A percentile compares a stretch with the other conserved stretches of the same genome.
Evolutionary conservation across 2,113 vertebrate species (phyloP).

Genomic region (Hylia prasina): DNA sequence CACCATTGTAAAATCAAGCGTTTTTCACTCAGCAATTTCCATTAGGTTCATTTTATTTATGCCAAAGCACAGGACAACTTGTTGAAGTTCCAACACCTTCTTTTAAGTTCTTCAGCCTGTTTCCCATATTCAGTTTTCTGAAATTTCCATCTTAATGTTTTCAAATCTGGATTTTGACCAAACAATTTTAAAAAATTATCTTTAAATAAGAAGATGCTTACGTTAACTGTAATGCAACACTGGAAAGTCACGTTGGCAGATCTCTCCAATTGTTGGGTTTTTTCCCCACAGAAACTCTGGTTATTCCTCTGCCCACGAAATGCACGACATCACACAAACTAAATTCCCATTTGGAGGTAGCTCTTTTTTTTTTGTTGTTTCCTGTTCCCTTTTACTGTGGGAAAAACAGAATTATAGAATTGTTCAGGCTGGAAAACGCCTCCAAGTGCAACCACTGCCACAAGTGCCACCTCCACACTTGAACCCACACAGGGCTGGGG

Average conservation of each 20-base stretch:
- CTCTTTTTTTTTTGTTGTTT: background rate
- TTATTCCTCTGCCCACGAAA: background rate
- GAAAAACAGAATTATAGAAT: background rate
- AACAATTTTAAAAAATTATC: background rate
- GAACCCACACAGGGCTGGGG: fast-evolving
- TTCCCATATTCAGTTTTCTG: background rate
- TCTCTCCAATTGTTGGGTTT: background rate
- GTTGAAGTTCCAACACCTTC: background rate
- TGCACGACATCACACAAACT: background rate
- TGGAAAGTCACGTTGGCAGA: background rate
- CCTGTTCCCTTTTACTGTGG: background rate
- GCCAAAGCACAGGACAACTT: background rate
- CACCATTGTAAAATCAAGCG: background rate
- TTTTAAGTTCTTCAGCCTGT: background rate
- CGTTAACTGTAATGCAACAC: background rate
- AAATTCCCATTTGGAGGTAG: background rate
- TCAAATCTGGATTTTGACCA: background rate
- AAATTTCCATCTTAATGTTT: background rate
- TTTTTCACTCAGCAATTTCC: background rate
- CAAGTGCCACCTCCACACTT: background rate
- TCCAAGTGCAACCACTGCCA: fast-evolving
- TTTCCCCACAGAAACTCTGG: background rate
- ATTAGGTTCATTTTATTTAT: background rate
- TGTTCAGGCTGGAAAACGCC: background rate
- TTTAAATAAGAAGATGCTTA: background rate